phyloP scores from a whole-genome alignment of 1,140 invertebrate species.

The Samia ricini region DNA sequence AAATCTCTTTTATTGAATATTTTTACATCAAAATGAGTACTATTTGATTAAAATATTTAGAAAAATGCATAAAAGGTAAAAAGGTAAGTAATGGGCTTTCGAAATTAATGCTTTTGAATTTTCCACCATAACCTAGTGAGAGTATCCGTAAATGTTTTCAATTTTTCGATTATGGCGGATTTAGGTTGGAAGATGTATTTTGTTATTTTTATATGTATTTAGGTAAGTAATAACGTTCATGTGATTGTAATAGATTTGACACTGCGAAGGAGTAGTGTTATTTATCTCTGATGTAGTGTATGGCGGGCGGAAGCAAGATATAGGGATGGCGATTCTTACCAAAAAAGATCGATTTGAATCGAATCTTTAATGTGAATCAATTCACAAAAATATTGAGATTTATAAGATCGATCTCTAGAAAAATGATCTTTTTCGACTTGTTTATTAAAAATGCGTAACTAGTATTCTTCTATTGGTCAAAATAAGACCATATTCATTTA shows the following conservation, averaged over 20 bases:
- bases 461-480: no score
- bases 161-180: slow-evolving; percentile 51
- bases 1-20: background rate
- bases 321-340: no score
- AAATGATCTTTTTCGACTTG: no score
- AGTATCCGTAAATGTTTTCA: slow-evolving; percentile 39
- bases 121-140: slow-evolving; percentile 41
- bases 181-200: slow-evolving; percentile 22
- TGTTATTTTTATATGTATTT: slow-evolving; percentile 15
- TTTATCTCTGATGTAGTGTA: no score
- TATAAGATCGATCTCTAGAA: no score
- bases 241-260: slow-evolving; percentile 40
- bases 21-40: background rate
- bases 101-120: slow-evolving; percentile 35
- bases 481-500: no score
- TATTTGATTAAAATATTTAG: background rate
- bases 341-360: no score
- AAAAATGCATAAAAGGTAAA: background rate
- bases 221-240: slow-evolving; percentile 25
- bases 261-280: slow-evolving; percentile 35
- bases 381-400: no score
- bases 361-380: no score
- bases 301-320: slow-evolving; percentile 49
- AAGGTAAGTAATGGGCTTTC: background rate
- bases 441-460: no score